These are phyloP conservation scores for Aptenodytes patagonicus DNA, from an alignment of 2,113 vertebrate species.

Conservation along the genomic window DNA sequence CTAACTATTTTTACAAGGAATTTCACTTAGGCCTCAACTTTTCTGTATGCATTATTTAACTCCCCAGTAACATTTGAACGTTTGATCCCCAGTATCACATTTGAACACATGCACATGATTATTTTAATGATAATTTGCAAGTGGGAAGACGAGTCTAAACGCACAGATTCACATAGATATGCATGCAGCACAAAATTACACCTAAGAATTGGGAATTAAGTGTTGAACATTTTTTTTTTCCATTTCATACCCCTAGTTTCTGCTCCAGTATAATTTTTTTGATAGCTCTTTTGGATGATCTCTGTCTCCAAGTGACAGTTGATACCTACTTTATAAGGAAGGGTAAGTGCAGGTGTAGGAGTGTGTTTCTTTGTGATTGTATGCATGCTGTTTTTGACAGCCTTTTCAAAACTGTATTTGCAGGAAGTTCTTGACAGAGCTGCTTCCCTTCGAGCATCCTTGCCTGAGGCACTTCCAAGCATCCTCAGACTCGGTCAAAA, in stretches of 20 bases:
- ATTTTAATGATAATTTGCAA: background rate
- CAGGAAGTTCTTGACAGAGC: background rate
- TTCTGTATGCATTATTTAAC: background rate
- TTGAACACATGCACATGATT: background rate
- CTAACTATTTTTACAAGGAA: background rate
- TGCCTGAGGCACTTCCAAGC: background rate
- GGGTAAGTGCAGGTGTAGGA: background rate
- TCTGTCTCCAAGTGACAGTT: background rate
- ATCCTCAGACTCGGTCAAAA: background rate
- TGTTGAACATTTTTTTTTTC: background rate
- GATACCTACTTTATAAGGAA: background rate
- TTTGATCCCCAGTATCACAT: background rate
- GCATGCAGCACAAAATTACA: background rate
- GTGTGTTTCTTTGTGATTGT: background rate
- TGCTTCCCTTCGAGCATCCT: background rate
- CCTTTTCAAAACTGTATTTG: background rate
- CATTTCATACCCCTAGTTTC: background rate
- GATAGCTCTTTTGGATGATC: background rate
- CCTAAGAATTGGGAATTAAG: background rate
- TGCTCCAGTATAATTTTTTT: background rate
- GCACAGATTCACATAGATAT: background rate
- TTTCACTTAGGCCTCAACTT: background rate
- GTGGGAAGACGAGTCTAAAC: background rate
- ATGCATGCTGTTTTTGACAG: background rate
- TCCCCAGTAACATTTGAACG: fast-evolving